Evolutionary conservation across 92 coral and sea anemone genomes (phyloP), one percentile per base, ranked within the genome.

Genomic region (Isaurus tuberculatus): DNA sequence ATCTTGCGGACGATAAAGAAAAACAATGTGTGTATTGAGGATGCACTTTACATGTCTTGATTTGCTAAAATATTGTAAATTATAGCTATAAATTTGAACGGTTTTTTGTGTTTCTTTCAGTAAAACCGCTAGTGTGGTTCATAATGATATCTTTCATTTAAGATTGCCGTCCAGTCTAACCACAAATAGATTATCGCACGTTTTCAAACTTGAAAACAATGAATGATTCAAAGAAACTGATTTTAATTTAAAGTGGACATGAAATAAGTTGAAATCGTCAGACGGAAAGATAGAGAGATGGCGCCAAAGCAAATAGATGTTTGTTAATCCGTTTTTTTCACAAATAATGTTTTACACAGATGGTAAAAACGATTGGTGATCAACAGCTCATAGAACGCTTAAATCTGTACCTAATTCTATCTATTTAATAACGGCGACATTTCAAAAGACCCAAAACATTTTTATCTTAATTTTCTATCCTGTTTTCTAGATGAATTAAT

Each of bases 311-410:
- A 60, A 77, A 23, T 57, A 22, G 63, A 67, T 55, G 48, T 55
- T 57, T 75, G 57, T 75, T 75, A 75, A 75, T 75, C 48, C 42
- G n/a, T 22, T 75, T 77, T 77, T n/a, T n/a, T 60, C 82, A 26
- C 82, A 77, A 43, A 77, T 43, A 77, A 58, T 77, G 40, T 34
- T 40, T 27, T 43, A 44, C 60, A 32, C 82, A 77, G 70, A 77
- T 77, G 51, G 82, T 8, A 28, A 57, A 65, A 64, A n/a, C 58
- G 55, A 43, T 77, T 77, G 58, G 13, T 4, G 11, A 77, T 33
- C 55, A 60, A 58, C 36, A 36, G 34, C 70, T 57, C 20, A 25
- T 65, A 58, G 34, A 77, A 57, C 2, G 23, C 70, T 34, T 34
- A 57, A 58, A 55, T 57, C 82, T 36, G 32, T 34, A 57, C 46